Percentiles rank a stretch among this genome's conserved stretches.
Conservation (phyloP, 2,888 invertebrate genomes). For the Pemphredon lugubris region DNA sequence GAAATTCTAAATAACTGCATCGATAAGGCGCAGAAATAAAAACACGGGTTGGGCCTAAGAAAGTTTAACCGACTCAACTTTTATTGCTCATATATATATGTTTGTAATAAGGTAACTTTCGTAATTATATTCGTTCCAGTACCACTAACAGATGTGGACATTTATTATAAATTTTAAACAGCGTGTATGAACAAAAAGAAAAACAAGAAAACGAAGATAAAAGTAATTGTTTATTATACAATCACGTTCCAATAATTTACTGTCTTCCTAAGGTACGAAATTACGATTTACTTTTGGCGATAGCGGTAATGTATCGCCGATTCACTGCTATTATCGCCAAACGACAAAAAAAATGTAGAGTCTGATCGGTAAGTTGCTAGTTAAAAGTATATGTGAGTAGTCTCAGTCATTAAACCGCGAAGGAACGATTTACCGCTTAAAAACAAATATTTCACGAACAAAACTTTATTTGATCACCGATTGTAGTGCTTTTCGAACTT, state of each 20-base stretch:
- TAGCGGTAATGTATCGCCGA: constrained; percentile 15
- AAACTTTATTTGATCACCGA: neutral
- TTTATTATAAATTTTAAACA: constrained; percentile 59
- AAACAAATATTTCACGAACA: constrained; percentile 4
- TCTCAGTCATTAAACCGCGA: constrained; percentile 22
- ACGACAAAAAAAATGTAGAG: constrained; percentile 38
- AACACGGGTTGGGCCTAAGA: constrained; percentile 61
- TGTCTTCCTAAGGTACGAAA: constrained; percentile 71
- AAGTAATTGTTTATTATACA: constrained; percentile 54
- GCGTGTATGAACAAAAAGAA: constrained; percentile 30
- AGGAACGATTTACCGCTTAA: constrained; percentile 10
- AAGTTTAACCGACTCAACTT: constrained; percentile 72
- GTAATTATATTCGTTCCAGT: constrained; percentile 70
- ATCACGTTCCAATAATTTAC: constrained; percentile 69
- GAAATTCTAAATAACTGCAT: constrained; percentile 80
- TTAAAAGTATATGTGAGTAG: constrained; percentile 40
- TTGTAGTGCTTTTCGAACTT: constrained; percentile 13
- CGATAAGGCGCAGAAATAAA: constrained; percentile 65
- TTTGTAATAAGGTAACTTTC: constrained; percentile 75
- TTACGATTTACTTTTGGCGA: constrained; percentile 53
- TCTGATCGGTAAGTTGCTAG: constrained; percentile 48
- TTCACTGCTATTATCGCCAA: constrained; percentile 39
- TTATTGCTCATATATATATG: constrained; percentile 78
- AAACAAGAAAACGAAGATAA: neutral
- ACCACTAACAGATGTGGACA: constrained; percentile 54